A percentile compares a stretch with the other conserved stretches of the same genome.
phyloP scores from a whole-genome alignment of 2,113 vertebrate species.

The Coptodon rendalli region DNA sequence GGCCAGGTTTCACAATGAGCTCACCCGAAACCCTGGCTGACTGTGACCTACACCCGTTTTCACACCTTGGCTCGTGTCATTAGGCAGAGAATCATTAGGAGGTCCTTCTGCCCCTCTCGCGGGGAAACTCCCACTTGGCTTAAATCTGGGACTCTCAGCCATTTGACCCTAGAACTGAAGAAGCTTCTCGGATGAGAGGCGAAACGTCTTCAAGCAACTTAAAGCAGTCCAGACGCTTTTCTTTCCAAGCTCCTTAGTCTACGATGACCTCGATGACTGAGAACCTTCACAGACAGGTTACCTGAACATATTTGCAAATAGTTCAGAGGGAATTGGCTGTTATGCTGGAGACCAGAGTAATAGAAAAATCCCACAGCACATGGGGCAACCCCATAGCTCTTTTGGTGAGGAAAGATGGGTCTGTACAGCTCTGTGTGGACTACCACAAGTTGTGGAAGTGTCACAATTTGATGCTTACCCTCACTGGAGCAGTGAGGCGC shows the following conservation, averaged over 20 bases:
- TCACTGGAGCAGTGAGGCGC: neutral
- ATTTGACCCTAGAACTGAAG: neutral
- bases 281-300: neutral
- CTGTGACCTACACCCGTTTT: too few relatives aligned
- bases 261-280: neutral
- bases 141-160: fast-evolving
- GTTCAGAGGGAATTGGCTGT: neutral
- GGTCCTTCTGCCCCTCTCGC: fast-evolving
- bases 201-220: neutral
- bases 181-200: fast-evolving
- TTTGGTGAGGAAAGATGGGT: neutral
- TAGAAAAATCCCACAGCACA: neutral
- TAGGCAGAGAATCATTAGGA: fast-evolving
- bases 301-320: neutral
- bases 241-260: fast-evolving
- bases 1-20: too few relatives aligned
- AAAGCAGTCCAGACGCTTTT: neutral
- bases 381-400: neutral
- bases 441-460: neutral
- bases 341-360: neutral
- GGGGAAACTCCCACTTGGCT: fast-evolving
- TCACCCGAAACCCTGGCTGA: too few relatives aligned
- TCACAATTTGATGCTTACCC: neutral
- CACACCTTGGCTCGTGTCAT: neutral
- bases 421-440: neutral